A percentile compares a stretch with the other conserved stretches of the same genome.
These are phyloP conservation scores for Eupeodes latifasciatus DNA, from an alignment of 2,888 invertebrate species.

Conservation along the genomic window DNA sequence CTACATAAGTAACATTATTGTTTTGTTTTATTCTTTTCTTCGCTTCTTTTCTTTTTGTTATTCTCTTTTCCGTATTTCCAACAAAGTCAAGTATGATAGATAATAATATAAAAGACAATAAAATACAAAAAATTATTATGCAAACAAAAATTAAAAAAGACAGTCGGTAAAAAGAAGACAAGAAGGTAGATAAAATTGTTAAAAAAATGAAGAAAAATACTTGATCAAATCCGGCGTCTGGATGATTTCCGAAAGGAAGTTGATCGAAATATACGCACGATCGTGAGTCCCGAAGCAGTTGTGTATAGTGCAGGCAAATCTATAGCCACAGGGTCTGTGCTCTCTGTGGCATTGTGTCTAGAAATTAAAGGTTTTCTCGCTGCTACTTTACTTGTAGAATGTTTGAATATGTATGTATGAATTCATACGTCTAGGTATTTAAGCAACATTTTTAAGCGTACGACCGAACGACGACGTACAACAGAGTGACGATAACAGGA, in stretches of 20 bases:
- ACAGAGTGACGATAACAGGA: too few species aligned
- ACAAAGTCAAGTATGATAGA: background rate
- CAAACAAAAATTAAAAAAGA: slow-evolving; percentile 41
- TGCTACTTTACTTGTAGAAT: too few species aligned
- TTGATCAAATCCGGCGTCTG: slow-evolving; percentile 76
- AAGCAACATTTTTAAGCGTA: slow-evolving; percentile 54
- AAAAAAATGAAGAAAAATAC: slow-evolving; percentile 44
- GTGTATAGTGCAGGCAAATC: background rate
- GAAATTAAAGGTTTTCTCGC: slow-evolving; percentile 8
- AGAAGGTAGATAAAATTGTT: background rate
- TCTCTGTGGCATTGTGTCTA: slow-evolving; percentile 49
- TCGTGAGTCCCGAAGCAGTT: slow-evolving; percentile 53
- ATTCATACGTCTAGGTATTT: background rate
- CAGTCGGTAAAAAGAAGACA: slow-evolving; percentile 22
- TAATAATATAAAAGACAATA: slow-evolving; percentile 31
- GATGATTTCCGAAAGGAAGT: slow-evolving; percentile 76
- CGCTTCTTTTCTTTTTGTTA: background rate
- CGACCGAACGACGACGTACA: background rate
- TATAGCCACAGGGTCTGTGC: background rate
- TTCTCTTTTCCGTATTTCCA: slow-evolving; percentile 9
- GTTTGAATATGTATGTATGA: too few species aligned
- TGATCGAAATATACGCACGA: slow-evolving; percentile 74
- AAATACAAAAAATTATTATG: slow-evolving; percentile 46
- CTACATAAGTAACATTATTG: background rate
- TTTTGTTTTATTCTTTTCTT: background rate